A percentile compares a stretch with the other conserved stretches of the same genome.
Conservation (phyloP, 2,113 vertebrate species). For the Daubentonia madagascariensis region DNA sequence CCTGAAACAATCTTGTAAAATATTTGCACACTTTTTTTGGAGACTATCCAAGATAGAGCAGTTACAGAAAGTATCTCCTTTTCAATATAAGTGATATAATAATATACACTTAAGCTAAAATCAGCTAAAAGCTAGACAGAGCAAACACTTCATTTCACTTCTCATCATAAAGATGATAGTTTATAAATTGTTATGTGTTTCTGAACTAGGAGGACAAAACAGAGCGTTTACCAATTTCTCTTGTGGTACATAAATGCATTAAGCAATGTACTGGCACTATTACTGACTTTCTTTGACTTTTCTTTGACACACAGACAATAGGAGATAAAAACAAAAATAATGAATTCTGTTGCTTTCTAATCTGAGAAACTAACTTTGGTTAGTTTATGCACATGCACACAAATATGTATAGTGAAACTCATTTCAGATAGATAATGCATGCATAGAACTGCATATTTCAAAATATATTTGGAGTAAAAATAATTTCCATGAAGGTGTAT, state of each 20-base stretch:
- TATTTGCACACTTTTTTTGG: not conserved
- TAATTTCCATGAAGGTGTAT: not conserved
- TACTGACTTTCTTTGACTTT: not conserved
- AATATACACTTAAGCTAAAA: not conserved
- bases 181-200: conserved; percentile 20
- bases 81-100: not conserved
- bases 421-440: not conserved
- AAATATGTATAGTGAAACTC: not conserved
- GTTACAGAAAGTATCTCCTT: not conserved
- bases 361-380: not conserved
- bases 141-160: conserved; percentile 14
- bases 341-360: not conserved
- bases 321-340: not conserved
- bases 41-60: not conserved
- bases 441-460: not conserved
- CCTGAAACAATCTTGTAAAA: not conserved
- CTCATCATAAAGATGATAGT: not conserved
- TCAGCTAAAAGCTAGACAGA: not conserved
- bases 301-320: not conserved
- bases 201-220: not conserved
- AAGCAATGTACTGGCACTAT: not conserved
- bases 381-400: not conserved
- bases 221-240: not conserved
- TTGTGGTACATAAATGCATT: not conserved
- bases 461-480: not conserved